Percentiles rank a stretch among this genome's conserved stretches.
Conservation (phyloP, 2,888 invertebrate genomes). For the Gastracanthus pulcherrimus region DNA sequence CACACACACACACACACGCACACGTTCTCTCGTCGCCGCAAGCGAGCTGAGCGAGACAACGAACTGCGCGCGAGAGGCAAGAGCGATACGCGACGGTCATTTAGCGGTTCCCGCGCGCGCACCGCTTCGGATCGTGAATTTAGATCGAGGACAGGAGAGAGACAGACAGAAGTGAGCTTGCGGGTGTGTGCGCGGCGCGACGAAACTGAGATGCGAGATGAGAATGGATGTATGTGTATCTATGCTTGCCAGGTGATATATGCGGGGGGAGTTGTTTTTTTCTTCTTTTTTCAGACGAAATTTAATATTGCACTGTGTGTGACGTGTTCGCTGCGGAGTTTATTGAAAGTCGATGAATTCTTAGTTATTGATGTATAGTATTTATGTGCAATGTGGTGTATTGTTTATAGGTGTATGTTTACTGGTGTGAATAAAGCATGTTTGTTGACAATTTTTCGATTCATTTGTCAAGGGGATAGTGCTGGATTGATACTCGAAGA, state of each 20-base stretch:
- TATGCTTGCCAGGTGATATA: no score
- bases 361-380: neutral
- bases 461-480: no score
- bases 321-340: no score
- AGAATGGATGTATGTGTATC: neutral
- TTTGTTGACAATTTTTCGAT: no score
- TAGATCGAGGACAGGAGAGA: conserved; percentile 48
- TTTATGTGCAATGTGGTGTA: neutral
- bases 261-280: neutral
- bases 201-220: neutral
- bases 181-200: neutral
- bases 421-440: neutral
- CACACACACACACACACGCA: neutral
- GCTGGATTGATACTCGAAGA: no score
- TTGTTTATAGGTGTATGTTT: neutral
- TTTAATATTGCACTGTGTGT: neutral
- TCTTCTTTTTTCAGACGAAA: neutral
- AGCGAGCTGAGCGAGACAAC: neutral
- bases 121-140: conserved; percentile 41
- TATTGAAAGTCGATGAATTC: neutral
- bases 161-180: neutral
- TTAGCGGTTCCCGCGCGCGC: conserved; percentile 40
- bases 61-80: no score
- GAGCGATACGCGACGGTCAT: conserved; percentile 1
- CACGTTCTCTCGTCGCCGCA: no score